Evolutionary conservation across 2,888 invertebrate species (phyloP).

Genomic region (Lasius fuliginosus): DNA sequence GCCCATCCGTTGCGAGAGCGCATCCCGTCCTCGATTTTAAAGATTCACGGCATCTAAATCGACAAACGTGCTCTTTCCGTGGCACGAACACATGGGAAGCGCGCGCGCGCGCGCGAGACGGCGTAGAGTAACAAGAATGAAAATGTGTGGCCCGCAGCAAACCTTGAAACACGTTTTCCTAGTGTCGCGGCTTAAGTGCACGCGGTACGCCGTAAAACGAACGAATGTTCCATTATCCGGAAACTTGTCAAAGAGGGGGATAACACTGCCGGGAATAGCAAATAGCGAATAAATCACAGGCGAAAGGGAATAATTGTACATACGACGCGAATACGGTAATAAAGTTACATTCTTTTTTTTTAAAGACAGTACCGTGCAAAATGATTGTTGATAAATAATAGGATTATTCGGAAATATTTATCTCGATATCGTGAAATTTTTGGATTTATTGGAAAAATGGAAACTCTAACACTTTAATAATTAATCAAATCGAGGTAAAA

Average conservation of each 20-base stretch:
- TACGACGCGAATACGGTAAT: not conserved
- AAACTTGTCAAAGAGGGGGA: constrained; percentile 6
- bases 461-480: not conserved
- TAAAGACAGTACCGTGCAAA: not conserved
- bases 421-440: not conserved
- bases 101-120: not conserved
- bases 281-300: constrained; percentile 11
- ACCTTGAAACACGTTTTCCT: constrained; percentile 49
- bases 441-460: not conserved
- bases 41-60: constrained; percentile 41
- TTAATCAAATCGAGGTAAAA: not conserved
- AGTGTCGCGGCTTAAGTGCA: constrained; percentile 44
- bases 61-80: constrained; percentile 42
- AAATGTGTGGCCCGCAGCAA: constrained; percentile 51
- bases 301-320: not conserved
- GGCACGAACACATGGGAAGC: constrained; percentile 21
- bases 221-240: constrained; percentile 40
- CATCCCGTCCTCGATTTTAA: constrained; percentile 32
- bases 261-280: constrained; percentile 3
- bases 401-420: not conserved
- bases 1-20: constrained; percentile 27
- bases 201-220: constrained; percentile 25
- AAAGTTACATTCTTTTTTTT: not conserved
- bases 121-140: constrained; percentile 38
- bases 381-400: not conserved